Conservation (phyloP, 2,888 invertebrate genomes). For the Eumerus sabulonum region DNA sequence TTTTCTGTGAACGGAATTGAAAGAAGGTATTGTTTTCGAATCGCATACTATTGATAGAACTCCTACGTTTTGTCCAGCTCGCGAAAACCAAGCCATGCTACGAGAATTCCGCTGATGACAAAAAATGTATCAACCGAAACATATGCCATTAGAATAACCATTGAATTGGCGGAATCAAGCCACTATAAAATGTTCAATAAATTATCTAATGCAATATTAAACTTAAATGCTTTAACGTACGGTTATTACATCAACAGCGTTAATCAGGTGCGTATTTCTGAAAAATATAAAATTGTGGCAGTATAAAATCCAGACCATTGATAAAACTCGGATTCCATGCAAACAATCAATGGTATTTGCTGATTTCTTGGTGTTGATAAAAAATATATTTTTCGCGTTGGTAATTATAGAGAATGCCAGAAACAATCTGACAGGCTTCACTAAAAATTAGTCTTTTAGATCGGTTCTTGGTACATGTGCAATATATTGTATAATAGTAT, state of each 20-base stretch:
- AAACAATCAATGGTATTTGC: constrained; percentile 37
- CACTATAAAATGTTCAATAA: constrained; percentile 70
- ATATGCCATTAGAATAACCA: constrained; percentile 78
- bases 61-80: constrained; percentile 73
- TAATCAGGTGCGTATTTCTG: constrained; percentile 23
- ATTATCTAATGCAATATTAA: neutral
- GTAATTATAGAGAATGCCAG: constrained; percentile 42
- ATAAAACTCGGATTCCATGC: constrained; percentile 46
- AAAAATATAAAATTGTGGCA: constrained; percentile 33
- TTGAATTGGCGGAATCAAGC: constrained; percentile 74
- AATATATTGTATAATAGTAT: neutral
- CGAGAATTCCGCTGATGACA: constrained; percentile 82
- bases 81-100: constrained; percentile 76
- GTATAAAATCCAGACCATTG: constrained; percentile 48
- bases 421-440: neutral
- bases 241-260: constrained; percentile 10
- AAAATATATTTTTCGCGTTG: constrained; percentile 44
- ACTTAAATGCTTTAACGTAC: constrained; percentile 23
- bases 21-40: neutral
- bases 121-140: constrained; percentile 84
- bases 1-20: constrained; percentile 66
- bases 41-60: constrained; percentile 73
- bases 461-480: too few relatives aligned
- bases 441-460: constrained; percentile 3
- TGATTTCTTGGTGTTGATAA: constrained; percentile 26